Base-by-base conservation (phyloP, 2,888 invertebrate species). In the Amitus sp. region DNA sequence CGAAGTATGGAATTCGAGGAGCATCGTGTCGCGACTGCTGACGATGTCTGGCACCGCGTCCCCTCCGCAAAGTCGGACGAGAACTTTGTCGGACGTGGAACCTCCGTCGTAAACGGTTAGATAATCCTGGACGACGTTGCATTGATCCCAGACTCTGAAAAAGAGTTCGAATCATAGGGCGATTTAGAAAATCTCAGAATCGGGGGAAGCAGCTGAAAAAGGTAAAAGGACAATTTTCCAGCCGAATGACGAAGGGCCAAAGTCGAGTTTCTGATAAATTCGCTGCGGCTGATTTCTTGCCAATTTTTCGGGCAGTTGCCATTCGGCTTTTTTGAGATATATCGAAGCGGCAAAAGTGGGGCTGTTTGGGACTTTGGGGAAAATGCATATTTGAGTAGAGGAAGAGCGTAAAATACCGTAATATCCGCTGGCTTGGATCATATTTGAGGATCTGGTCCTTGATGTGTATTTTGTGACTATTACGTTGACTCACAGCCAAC, bases 71-170 rank as follows among this genome's bases (percentile, higher is more conserved):
- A 94, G 85, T 62, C 92, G 87, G 4, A 92, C 89, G 58, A 94
- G 82, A 6, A 91, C 87, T 0, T 92, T 90, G n/a, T 89, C 88
- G 49, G 87, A 86, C 10, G 87, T 85, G 12, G 89, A 88, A 30
- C 88, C 86, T 0, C 94, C 94, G 76, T 94, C 93, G 85, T 91
- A 90, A 50, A 94, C 90, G 23, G 92, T 91, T 68, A 94, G 83
- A 79, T 91, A 92, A 82, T 93, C 93, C 81, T 92, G 92, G 61
- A 91, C 90, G 72, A 90, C 88, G 79, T 92, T 91, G 82, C 92
- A 92, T 82, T 91, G 90, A 82, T 92, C 91, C 90, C 91, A 92
- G 61, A 91, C 89, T 80, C 91, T 91, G 78, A 49, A 79, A n/a
- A 81, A 63, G 54, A 43, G 13, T 10, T 15, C 27, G 10, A 13